These are phyloP conservation scores for Cinclus mexicanus DNA, from an alignment of 2,113 vertebrate species.

Conservation along the genomic window DNA sequence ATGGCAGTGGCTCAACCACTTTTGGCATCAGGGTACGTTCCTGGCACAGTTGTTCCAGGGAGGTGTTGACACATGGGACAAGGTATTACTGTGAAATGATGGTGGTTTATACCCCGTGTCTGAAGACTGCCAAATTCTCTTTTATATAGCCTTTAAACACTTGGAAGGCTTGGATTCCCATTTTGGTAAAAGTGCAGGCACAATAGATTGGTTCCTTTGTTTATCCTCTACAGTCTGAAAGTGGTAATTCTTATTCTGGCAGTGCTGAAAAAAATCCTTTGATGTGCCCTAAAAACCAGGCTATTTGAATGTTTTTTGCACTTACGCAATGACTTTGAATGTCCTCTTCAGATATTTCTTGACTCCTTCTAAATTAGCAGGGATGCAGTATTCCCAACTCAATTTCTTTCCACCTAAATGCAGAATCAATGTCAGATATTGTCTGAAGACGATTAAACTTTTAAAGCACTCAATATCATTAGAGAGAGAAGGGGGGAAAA, in stretches of 20 bases:
- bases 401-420: conserved; percentile 1
- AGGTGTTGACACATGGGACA: neutral
- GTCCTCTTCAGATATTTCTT: neutral
- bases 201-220: neutral
- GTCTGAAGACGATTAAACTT: neutral
- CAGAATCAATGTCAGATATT: neutral
- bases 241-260: neutral
- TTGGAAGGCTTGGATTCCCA: neutral
- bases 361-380: conserved; percentile 1
- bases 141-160: neutral
- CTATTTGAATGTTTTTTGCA: neutral
- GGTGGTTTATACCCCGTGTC: neutral
- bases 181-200: neutral
- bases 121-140: neutral
- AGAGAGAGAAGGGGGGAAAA: fast-evolving
- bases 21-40: neutral
- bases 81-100: neutral
- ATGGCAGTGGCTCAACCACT: neutral
- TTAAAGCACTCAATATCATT: neutral
- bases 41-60: neutral
- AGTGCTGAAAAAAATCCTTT: neutral
- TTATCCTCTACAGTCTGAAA: neutral
- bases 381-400: conserved; percentile 25
- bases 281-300: neutral
- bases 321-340: neutral